Percentiles rank a stretch among this genome's conserved stretches.
Evolutionary conservation across 2,113 vertebrate genomes (phyloP).

Genomic region (Pyxicephalus adspersus): DNA sequence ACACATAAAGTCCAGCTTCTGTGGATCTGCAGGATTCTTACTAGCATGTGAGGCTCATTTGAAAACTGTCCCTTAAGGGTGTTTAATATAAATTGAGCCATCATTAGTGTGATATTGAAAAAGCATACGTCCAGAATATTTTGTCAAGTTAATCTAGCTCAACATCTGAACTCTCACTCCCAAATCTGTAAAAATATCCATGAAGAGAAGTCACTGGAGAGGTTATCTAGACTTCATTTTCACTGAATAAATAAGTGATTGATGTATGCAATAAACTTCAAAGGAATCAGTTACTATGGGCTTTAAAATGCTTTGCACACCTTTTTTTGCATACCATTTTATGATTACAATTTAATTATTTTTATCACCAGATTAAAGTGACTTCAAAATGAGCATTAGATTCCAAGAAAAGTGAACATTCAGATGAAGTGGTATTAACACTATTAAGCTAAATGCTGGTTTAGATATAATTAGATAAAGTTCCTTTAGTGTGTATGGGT

Average conservation of each 20-base stretch:
- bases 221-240: neutral
- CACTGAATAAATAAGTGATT: neutral
- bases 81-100: constrained; percentile 51
- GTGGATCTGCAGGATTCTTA: constrained; percentile 58
- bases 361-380: too few relatives aligned
- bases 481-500: too few relatives aligned
- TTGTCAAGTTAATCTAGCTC: neutral
- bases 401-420: too few relatives aligned
- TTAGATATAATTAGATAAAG: too few relatives aligned
- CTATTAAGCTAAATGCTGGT: too few relatives aligned
- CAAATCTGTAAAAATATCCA: constrained; percentile 5
- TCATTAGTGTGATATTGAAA: constrained; percentile 34
- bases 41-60: constrained; percentile 60
- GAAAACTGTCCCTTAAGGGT: constrained; percentile 51
- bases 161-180: neutral
- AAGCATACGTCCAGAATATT: constrained; percentile 22
- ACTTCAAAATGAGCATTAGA: too few relatives aligned
- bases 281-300: too few relatives aligned
- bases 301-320: too few relatives aligned
- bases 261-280: neutral
- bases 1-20: constrained; percentile 64
- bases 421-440: too few relatives aligned
- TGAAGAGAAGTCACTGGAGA: neutral
- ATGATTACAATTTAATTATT: too few relatives aligned
- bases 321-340: too few relatives aligned